Conservation (phyloP, 1,140 invertebrate species). For the Drosophila nebulosa region DNA sequence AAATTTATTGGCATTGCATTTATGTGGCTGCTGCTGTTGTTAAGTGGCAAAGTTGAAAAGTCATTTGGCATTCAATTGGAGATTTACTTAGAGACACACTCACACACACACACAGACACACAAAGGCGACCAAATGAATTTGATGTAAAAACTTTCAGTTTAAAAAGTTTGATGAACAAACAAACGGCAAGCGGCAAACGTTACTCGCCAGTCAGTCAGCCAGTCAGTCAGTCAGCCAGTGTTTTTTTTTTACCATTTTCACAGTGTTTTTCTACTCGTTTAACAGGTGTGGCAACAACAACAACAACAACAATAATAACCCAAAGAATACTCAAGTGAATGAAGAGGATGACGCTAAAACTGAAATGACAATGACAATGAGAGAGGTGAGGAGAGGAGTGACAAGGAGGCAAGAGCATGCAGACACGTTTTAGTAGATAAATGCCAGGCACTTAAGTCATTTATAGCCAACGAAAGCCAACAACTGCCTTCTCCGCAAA, state of each 20-base stretch:
- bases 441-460: conserved; percentile 74
- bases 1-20: conserved; percentile 37
- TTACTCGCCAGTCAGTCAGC: background rate
- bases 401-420: background rate
- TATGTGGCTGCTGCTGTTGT: background rate
- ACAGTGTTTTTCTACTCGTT: conserved; percentile 16
- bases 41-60: conserved; percentile 56
- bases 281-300: conserved; percentile 60
- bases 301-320: conserved; percentile 4
- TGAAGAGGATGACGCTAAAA: background rate
- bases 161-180: conserved; percentile 47
- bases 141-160: conserved; percentile 63
- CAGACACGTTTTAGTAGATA: conserved; percentile 67
- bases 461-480: conserved; percentile 44
- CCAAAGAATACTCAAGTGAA: background rate
- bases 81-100: conserved; percentile 38
- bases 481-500: conserved; percentile 2
- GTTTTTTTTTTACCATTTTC: background rate
- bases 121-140: conserved; percentile 66
- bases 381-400: background rate
- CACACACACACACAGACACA: conserved; percentile 13
- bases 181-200: conserved; percentile 6
- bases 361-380: conserved; percentile 45
- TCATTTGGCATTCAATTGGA: conserved; percentile 66
- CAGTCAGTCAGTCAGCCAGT: no score